phyloP scores from a whole-genome alignment of 92 coral and sea anemone genomes.

The Zoanthus gigantus region DNA sequence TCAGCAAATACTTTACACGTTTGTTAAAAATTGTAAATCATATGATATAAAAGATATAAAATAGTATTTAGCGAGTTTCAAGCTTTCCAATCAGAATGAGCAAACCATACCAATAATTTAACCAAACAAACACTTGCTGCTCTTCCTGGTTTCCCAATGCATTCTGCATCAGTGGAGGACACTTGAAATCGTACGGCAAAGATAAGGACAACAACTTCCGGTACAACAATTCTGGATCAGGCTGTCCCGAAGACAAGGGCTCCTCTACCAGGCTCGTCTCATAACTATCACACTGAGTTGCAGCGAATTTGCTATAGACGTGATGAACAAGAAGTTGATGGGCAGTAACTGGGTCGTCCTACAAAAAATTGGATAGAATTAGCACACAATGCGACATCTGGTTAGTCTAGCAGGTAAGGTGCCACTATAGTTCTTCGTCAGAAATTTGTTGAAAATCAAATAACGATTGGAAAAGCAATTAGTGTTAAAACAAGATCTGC shows the following conservation, averaged over 20 bases:
- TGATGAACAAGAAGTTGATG: conserved; percentile 57
- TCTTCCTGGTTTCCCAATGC: conserved; percentile 61
- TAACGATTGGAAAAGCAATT: too few relatives aligned
- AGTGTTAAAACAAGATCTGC: too few relatives aligned
- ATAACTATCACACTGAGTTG: conserved; percentile 30
- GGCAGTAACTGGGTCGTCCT: conserved; percentile 65
- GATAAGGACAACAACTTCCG: conserved; percentile 81
- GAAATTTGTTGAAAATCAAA: too few relatives aligned
- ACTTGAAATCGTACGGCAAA: conserved; percentile 80
- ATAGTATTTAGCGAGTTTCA: too few relatives aligned
- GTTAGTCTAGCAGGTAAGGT: too few relatives aligned
- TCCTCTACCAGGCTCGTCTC: conserved; percentile 39
- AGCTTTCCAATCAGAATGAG: neutral
- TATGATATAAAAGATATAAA: too few relatives aligned
- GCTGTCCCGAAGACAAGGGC: conserved; percentile 33
- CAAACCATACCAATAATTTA: conserved; percentile 82
- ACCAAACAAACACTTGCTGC: conserved; percentile 87
- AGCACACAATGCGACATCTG: neutral
- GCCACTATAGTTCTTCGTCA: too few relatives aligned
- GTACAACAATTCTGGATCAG: conserved; percentile 77
- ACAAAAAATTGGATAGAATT: neutral
- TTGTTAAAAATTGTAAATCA: too few relatives aligned
- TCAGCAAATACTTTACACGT: too few relatives aligned
- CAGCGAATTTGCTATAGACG: conserved; percentile 68
- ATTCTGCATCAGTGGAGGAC: conserved; percentile 65